phyloP scores from a whole-genome alignment of 2,797 vertebrate genomes.

The Falco concolor region DNA sequence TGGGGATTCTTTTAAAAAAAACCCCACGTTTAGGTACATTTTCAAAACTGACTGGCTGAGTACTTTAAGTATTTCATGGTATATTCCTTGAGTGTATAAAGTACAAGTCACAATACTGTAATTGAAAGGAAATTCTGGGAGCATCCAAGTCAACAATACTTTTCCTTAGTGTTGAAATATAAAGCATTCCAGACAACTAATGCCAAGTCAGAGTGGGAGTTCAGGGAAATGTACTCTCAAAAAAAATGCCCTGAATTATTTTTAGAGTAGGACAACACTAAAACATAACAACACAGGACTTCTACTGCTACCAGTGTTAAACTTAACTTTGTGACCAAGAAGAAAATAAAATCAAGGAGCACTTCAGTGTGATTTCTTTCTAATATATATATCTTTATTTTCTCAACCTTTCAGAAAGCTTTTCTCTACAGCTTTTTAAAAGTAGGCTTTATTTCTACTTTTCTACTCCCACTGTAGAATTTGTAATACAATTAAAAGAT shows the following conservation, averaged over 20 bases:
- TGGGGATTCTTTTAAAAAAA: neutral
- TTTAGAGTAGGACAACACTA: neutral
- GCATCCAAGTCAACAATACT: neutral
- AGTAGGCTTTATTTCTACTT: neutral
- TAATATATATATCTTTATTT: neutral
- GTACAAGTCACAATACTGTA: neutral
- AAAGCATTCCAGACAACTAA: neutral
- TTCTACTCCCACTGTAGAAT: neutral
- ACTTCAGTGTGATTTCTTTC: neutral
- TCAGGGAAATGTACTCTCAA: neutral
- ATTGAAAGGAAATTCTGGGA: neutral
- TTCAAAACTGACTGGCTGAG: neutral
- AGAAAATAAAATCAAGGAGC: neutral
- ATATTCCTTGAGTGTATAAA: neutral
- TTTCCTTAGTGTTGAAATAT: neutral
- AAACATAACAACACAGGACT: neutral
- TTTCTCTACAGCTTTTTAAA: neutral
- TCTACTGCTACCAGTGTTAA: neutral
- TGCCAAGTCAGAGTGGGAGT: neutral
- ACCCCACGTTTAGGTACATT: neutral
- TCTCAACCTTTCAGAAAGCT: neutral
- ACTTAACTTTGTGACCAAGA: neutral
- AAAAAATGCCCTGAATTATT: neutral
- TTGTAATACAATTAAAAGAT: neutral
- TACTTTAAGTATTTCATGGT: neutral